Evolutionary conservation across 2,797 vertebrate genomes (phyloP).

Genomic region (Siniperca obscura): DNA sequence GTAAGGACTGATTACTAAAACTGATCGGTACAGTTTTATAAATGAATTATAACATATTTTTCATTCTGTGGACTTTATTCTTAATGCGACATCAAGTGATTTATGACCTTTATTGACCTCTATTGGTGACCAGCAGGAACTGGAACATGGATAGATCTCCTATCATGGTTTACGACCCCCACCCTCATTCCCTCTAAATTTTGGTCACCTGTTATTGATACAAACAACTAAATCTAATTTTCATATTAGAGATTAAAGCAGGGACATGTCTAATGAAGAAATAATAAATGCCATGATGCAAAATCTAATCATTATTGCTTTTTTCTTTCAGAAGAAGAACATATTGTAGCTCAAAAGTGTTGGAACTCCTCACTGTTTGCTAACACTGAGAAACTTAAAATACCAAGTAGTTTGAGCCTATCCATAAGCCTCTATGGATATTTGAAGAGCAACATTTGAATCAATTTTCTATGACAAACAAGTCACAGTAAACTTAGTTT

Average conservation of each 20-base stretch:
- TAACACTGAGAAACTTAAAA: neutral
- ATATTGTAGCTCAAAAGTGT: neutral
- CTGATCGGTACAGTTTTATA: neutral
- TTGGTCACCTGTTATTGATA: neutral
- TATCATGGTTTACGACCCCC: neutral
- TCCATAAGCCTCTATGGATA: constrained; percentile 9
- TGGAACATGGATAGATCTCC: constrained; percentile 2
- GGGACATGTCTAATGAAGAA: neutral
- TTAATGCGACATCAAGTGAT: neutral
- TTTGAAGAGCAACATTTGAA: constrained; percentile 31
- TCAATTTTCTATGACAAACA: constrained; percentile 35
- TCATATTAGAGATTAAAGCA: neutral
- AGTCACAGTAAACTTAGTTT: constrained; percentile 34
- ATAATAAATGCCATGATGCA: neutral
- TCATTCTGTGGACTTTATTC: neutral
- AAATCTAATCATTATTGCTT: neutral
- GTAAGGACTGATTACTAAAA: neutral
- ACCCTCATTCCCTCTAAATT: neutral
- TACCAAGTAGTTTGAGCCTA: constrained; percentile 7
- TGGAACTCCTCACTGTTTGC: neutral
- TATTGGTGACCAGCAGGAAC: neutral
- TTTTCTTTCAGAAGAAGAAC: neutral
- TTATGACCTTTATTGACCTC: constrained; percentile 5
- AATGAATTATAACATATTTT: neutral
- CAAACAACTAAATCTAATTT: neutral